phyloP scores from a whole-genome alignment of 37 sponge, comb jelly and placozoan species.

The Halichondria panicea region DNA sequence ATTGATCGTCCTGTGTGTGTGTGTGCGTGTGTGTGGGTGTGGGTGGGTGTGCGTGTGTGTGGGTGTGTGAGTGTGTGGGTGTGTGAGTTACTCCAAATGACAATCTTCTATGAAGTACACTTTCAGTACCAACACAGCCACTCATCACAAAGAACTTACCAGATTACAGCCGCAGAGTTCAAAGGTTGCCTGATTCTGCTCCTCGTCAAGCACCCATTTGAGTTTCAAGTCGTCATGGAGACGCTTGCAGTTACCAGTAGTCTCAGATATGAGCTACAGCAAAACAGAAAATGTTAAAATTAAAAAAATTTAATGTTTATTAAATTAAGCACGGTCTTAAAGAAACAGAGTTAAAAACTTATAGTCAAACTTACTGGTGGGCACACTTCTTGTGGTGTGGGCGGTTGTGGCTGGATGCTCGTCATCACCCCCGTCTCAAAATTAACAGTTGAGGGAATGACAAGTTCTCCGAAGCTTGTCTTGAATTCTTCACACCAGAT shows the following conservation, averaged over 20 bases:
- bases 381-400: not conserved
- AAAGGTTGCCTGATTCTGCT: not conserved
- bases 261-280: not conserved
- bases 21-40: too few species aligned
- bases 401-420: constrained; percentile 5
- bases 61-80: too few species aligned
- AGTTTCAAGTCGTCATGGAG: not conserved
- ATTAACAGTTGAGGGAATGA: not conserved
- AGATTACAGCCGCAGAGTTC: constrained; percentile 45
- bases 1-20: constrained; percentile 1
- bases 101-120: not conserved
- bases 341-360: too few species aligned
- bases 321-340: too few species aligned
- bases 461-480: constrained; percentile 6
- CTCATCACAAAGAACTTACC: not conserved
- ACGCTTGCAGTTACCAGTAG: constrained; percentile 1
- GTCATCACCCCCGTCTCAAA: too few species aligned
- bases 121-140: not conserved
- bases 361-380: constrained; percentile 4
- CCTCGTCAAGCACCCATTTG: constrained; percentile 7
- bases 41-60: too few species aligned
- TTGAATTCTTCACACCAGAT: constrained; percentile 9
- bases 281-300: not conserved
- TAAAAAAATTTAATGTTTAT: too few species aligned
- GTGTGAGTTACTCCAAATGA: too few species aligned